Percentiles rank a stretch among this genome's conserved stretches.
phyloP scores from a whole-genome alignment of 2,797 vertebrate genomes.

The Sardinella longiceps region DNA sequence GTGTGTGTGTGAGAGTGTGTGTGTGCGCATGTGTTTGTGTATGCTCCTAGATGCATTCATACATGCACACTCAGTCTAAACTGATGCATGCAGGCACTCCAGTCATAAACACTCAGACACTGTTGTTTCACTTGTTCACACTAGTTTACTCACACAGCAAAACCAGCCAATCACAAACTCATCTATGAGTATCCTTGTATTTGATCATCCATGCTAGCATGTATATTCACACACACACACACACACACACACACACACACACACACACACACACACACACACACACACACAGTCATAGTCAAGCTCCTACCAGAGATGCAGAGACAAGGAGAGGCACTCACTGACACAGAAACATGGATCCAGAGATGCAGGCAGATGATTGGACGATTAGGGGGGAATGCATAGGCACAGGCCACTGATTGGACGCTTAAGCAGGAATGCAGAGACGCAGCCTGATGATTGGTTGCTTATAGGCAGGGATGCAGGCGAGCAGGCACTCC shows the following conservation, averaged over 20 bases:
- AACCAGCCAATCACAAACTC: too few relatives aligned
- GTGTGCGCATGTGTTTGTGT: neutral
- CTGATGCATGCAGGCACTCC: neutral
- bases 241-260: neutral
- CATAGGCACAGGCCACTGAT: neutral
- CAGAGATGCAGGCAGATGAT: neutral
- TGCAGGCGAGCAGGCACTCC: conserved; percentile 46
- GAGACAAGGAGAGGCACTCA: neutral
- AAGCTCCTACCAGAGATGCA: too few relatives aligned
- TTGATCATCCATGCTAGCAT: neutral
- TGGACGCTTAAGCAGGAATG: too few relatives aligned
- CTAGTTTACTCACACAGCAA: too few relatives aligned
- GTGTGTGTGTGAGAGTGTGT: neutral
- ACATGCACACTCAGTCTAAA: neutral
- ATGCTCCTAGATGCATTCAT: neutral
- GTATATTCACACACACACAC: neutral
- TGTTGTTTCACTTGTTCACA: too few relatives aligned
- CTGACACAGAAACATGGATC: neutral
- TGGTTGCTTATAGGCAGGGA: neutral
- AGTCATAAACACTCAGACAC: too few relatives aligned
- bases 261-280: neutral
- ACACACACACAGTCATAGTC: neutral
- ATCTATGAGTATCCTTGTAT: neutral
- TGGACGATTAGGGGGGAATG: neutral
- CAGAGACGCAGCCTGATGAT: neutral